Evolutionary conservation across 2,888 invertebrate genomes (phyloP).

Genomic region (Clepsis dumicolana): DNA sequence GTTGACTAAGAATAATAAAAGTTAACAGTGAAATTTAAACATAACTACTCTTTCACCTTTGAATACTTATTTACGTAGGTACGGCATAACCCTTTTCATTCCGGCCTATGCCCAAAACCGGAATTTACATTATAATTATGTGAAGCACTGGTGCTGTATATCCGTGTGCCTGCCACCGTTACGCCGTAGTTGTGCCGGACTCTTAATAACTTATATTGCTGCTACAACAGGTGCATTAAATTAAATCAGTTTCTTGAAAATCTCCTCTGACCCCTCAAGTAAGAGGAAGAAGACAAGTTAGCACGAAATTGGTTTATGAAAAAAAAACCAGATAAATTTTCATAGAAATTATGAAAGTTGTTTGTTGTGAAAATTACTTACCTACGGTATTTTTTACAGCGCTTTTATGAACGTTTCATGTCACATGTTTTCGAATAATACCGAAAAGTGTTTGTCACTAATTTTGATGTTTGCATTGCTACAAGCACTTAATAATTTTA

Average conservation of each 20-base stretch:
- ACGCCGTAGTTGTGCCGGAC: conserved; percentile 45
- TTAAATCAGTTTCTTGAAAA: conserved; percentile 24
- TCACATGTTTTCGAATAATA: not conserved
- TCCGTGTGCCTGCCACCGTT: conserved; percentile 7
- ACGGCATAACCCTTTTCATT: not conserved
- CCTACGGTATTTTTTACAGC: not conserved
- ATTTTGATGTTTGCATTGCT: not conserved
- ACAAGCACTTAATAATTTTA: conserved; percentile 9
- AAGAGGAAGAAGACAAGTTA: not conserved
- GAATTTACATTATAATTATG: not conserved
- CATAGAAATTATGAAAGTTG: not conserved
- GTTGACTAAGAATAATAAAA: too few species aligned
- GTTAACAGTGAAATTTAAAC: too few species aligned
- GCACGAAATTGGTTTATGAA: not conserved
- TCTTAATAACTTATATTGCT: conserved; percentile 59
- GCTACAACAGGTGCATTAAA: conserved; percentile 61
- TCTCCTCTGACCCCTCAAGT: not conserved
- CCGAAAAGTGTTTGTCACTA: too few species aligned
- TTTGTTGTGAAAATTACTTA: not conserved
- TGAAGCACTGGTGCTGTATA: conserved; percentile 11
- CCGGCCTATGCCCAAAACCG: not conserved
- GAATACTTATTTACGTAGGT: too few species aligned
- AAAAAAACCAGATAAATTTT: not conserved
- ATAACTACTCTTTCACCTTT: too few species aligned
- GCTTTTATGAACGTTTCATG: not conserved